Evolutionary conservation across 2,113 vertebrate genomes (phyloP), one percentile per base, ranked within the genome.

Genomic region (Hirundichthys speculiger): DNA sequence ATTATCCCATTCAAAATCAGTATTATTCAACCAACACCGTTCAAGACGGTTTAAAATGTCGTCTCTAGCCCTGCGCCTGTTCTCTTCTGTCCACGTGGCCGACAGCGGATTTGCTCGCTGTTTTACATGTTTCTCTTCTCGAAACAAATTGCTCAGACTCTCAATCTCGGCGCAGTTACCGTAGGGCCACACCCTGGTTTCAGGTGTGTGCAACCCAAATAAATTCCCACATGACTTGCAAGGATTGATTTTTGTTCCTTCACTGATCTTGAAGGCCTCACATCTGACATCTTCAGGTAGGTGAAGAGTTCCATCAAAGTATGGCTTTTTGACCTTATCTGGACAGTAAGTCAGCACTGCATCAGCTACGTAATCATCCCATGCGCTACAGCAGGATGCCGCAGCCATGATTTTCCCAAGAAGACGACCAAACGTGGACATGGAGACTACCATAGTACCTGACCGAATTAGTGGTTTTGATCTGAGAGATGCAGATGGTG

Each of bases 141-240:
- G 56, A 4, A 78, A 11, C 45, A 82, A 13, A 10, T 82, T 82
- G 63, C 63, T 82, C 30, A 82, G 1, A 25, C 80, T 75, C 13
- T 82, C 80, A 56, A 0, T n/a, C 40, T 83, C 80, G 14, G 71
- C 80, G 56, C 80, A 83, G 60, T 79, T 25, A 3, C 80, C 80
- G 43, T 72, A 62, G 1, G 30, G 0, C 46, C 19, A 69, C 3
- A 0, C 0, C 0, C 0, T 4, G 0, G 0, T 27, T 27, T 27
- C 27, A 4, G 4, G 3, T 27, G 27, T 27, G 3, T 27, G 27
- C 27, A 27, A 27, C 21, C 79, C 60, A 66, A 73, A 82, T 34
- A 77, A 9, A 53, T 73, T 54, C 0, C 0, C 13, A 47, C 74
- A 82, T 12, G 65, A 65, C 45, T 0, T 30, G 9, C 79, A 82